Percentiles rank a stretch among this genome's conserved stretches.
Conservation (phyloP, 30 jellyfish, hydroid and myxozoan genomes). For the Hydractinia symbiolongicarpus region DNA sequence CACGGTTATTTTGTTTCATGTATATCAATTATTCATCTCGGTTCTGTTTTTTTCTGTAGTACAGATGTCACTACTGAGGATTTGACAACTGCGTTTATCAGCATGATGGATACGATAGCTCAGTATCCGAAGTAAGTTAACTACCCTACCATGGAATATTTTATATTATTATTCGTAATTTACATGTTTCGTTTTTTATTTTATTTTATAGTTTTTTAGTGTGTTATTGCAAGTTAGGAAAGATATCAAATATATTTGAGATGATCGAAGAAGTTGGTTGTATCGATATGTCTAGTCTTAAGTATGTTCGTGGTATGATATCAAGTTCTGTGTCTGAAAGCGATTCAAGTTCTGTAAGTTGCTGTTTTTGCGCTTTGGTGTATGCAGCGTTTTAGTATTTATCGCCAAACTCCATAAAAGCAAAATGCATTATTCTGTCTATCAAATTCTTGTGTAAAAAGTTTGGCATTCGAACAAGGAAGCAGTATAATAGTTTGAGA, state of each 20-base stretch:
- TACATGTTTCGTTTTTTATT: not conserved
- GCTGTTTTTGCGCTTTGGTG: not conserved
- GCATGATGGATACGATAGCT: conserved; percentile 14
- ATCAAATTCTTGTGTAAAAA: too few relatives aligned
- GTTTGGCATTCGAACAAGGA: too few relatives aligned
- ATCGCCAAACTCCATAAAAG: too few relatives aligned
- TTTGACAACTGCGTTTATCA: conserved; percentile 9
- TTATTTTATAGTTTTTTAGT: conserved; percentile 8
- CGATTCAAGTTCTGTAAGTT: not conserved
- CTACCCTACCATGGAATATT: not conserved
- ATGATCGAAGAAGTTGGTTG: not conserved
- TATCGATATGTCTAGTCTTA: conserved; percentile 17
- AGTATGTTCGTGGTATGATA: conserved; percentile 14
- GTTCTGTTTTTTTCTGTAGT: not conserved
- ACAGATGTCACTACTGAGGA: not conserved
- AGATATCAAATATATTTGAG: not conserved
- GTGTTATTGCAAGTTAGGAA: conserved; percentile 9
- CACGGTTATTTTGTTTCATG: too few relatives aligned
- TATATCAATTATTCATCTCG: too few relatives aligned
- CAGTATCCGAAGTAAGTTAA: conserved; percentile 23
- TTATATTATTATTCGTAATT: not conserved
- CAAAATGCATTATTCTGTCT: too few relatives aligned
- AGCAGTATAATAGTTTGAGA: too few relatives aligned
- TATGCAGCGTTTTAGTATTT: too few relatives aligned
- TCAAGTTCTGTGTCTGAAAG: not conserved